These are phyloP conservation scores for Actinostola sp. DNA, from an alignment of 92 coral and sea anemone genomes.

Conservation along the genomic window DNA sequence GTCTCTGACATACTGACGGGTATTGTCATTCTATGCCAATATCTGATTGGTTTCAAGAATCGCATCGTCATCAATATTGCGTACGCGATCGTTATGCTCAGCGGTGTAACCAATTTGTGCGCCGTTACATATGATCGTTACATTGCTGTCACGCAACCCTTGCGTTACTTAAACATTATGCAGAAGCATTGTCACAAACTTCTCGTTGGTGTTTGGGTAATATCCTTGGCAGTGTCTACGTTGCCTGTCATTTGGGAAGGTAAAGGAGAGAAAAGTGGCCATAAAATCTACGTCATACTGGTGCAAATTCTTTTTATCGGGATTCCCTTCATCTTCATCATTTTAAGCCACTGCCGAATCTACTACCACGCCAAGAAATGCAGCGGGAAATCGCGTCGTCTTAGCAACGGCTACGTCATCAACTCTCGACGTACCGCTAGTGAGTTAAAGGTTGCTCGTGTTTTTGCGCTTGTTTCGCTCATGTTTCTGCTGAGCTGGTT, in stretches of 20 bases:
- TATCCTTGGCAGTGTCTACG: constrained; percentile 60
- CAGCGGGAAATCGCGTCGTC: constrained; percentile 21
- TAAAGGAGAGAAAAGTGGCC: constrained; percentile 22
- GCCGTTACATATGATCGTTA: constrained; percentile 86
- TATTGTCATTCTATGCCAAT: constrained; percentile 66
- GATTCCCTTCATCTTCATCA: constrained; percentile 64
- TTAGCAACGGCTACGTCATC: constrained; percentile 15
- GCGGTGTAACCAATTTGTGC: constrained; percentile 79
- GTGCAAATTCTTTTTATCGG: constrained; percentile 52
- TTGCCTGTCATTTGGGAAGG: constrained; percentile 75
- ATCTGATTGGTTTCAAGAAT: constrained; percentile 66
- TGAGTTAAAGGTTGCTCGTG: constrained; percentile 78
- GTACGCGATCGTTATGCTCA: constrained; percentile 70
- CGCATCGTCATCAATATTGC: constrained; percentile 60
- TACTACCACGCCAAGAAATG: constrained; percentile 73
- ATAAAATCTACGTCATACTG: constrained; percentile 59
- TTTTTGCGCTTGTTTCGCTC: constrained; percentile 71
- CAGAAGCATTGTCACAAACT: constrained; percentile 61
- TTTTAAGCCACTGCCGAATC: constrained; percentile 58
- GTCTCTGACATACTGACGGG: constrained; percentile 80
- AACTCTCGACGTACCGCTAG: constrained; percentile 1
- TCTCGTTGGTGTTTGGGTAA: constrained; percentile 60
- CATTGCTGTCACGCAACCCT: constrained; percentile 74
- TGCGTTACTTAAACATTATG: constrained; percentile 66
- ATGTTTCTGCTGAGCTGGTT: constrained; percentile 81